phyloP scores from a whole-genome alignment of 2,113 vertebrate genomes.

The Oryzias javanicus region DNA sequence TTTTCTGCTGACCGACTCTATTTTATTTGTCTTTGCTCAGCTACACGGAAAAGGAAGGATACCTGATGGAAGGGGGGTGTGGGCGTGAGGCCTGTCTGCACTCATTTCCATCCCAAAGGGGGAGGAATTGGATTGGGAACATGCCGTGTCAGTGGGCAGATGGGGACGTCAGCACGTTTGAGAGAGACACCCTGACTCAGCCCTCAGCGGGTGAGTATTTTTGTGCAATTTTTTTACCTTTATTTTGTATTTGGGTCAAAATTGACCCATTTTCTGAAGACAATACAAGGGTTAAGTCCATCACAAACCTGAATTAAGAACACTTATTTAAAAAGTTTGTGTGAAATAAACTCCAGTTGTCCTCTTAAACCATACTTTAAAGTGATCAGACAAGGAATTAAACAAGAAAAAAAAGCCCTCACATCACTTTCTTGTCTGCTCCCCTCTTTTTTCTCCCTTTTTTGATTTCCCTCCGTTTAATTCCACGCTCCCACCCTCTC shows the following conservation, averaged over 20 bases:
- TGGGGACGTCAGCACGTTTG: constrained; percentile 54
- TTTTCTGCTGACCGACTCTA: constrained; percentile 28
- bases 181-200: constrained; percentile 39
- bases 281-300: neutral
- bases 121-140: constrained; percentile 33
- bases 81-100: constrained; percentile 46
- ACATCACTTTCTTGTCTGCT: constrained; percentile 23
- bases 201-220: constrained; percentile 7
- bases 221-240: neutral
- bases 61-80: constrained; percentile 36
- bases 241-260: no score
- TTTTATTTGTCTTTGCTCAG: constrained; percentile 39
- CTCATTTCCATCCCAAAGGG: constrained; percentile 57
- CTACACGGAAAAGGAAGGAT: constrained; percentile 32
- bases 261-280: no score
- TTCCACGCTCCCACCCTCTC: constrained; percentile 27
- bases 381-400: neutral
- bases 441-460: constrained; percentile 6
- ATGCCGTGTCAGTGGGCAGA: constrained; percentile 46
- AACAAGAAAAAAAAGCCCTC: neutral
- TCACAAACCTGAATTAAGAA: no score
- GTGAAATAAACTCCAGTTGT: no score
- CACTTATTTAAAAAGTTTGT: no score
- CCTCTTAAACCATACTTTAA: neutral
- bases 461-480: constrained; percentile 4